Evolutionary conservation across 2,888 invertebrate species (phyloP), one percentile per base, ranked within the genome.

Genomic region (Drosophila nigricruria): DNA sequence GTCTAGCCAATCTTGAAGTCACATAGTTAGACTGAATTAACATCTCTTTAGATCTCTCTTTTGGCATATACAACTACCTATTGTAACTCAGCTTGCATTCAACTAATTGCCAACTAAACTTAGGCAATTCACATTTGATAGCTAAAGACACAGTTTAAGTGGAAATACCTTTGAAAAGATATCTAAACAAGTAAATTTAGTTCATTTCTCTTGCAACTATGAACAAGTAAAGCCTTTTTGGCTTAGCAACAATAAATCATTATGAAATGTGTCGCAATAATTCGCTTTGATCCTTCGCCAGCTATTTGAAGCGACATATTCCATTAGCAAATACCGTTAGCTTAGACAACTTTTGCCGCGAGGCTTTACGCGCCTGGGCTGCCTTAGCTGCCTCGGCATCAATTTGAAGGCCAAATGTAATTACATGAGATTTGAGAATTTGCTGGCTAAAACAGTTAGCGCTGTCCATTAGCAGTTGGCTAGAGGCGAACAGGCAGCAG

Each of bases 351-450:
- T 64, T 10, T 16, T 8, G n/a, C 14, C 57, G 27, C 10, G 20
- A 34, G 12, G 34, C 49, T 18, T 30, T n/a, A n/a, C n/a, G 23
- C 16, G 49, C 40, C n/a, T n/a, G n/a, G n/a, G n/a, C n/a, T n/a
- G n/a, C n/a, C n/a, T n/a, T n/a, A n/a, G n/a, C n/a, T n/a, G 43
- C 30, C 36, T 23, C n/a, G 18, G 14, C 43, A 47, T 54, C 32
- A 66, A 60, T 47, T 56, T 60, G 56, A 27, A n/a, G 30, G 30
- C 25, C 16, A 77, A 77, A 79, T 74, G 65, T 42, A 79, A 70
- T 66, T 70, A 66, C 30, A 27, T 61, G 58, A 34, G 64, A 59
- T 63, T 61, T 43, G 69, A 49, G 57, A 70, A 73, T 65, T 62
- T 62, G 61, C 18, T 54, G 42, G 38, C n/a, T 70, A 62, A 70